phyloP scores from a whole-genome alignment of 2,797 vertebrate genomes.

The Lacerta bilineata region DNA sequence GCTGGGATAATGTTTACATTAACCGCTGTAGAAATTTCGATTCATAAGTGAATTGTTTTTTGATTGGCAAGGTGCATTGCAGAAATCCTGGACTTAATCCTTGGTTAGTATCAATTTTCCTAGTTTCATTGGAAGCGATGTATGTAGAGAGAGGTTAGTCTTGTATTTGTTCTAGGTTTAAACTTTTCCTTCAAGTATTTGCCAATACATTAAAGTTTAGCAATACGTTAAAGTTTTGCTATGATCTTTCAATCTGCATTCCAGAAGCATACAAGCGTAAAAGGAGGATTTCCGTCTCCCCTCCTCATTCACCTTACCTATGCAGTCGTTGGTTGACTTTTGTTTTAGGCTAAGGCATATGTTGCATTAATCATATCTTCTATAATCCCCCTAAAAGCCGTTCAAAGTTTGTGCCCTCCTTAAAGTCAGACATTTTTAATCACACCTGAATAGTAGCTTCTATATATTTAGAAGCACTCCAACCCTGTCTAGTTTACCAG shows the following conservation, averaged over 20 bases:
- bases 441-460: conserved; percentile 48
- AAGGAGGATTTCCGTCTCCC: conserved; percentile 40
- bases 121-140: conserved; percentile 43
- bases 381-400: conserved; percentile 23
- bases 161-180: conserved; percentile 66
- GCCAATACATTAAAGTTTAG: conserved; percentile 65
- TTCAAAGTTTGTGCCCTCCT: conserved; percentile 39
- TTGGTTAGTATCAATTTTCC: conserved; percentile 62
- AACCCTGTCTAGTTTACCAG: conserved; percentile 70
- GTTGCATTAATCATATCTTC: conserved; percentile 39
- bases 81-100: conserved; percentile 40
- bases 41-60: conserved; percentile 73
- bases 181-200: conserved; percentile 68
- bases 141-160: conserved; percentile 38
- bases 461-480: conserved; percentile 43
- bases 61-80: conserved; percentile 67
- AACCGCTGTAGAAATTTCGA: conserved; percentile 70
- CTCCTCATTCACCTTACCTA: conserved; percentile 49
- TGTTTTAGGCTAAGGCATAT: conserved; percentile 12
- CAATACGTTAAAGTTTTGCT: conserved; percentile 67
- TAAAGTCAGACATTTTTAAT: conserved; percentile 53
- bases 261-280: conserved; percentile 56
- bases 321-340: conserved; percentile 52
- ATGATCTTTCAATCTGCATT: conserved; percentile 65
- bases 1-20: conserved; percentile 62